Conservation (phyloP, 2,888 invertebrate genomes). For the Drosophila paucipuncta region DNA sequence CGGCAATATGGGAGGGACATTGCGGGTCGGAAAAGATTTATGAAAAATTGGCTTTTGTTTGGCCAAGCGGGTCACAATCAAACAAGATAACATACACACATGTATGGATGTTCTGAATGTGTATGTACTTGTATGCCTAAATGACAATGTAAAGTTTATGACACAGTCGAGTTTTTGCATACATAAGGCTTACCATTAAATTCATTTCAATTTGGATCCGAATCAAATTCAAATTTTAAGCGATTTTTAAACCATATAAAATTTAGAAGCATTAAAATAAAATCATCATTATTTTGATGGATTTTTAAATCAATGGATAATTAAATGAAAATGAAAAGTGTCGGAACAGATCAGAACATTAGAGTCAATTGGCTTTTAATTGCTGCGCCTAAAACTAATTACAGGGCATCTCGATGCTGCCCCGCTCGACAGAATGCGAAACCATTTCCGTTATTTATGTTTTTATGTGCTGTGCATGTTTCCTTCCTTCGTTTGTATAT, state of each 20-base stretch:
- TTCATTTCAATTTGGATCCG: slow-evolving; percentile 9
- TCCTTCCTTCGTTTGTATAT: slow-evolving; percentile 37
- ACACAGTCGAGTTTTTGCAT: slow-evolving; percentile 38
- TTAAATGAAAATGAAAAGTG: background rate
- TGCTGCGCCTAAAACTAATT: background rate
- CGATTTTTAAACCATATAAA: background rate
- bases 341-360: background rate
- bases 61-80: slow-evolving; percentile 60
- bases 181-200: slow-evolving; percentile 11
- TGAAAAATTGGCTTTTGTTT: slow-evolving; percentile 78
- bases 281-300: background rate
- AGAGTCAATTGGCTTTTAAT: background rate
- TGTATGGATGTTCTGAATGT: background rate
- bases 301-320: background rate
- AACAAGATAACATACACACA: slow-evolving; percentile 67
- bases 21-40: slow-evolving; percentile 64
- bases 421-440: no score
- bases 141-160: slow-evolving; percentile 74
- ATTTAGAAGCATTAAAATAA: background rate
- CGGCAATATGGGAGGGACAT: slow-evolving; percentile 2
- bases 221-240: slow-evolving; percentile 8
- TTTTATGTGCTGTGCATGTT: slow-evolving; percentile 29
- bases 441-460: slow-evolving; percentile 10
- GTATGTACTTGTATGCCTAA: slow-evolving; percentile 48
- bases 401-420: slow-evolving; percentile 19